These are phyloP conservation scores for Fukomys damarensis DNA, from an alignment of 2,113 vertebrate genomes.

Conservation along the genomic window DNA sequence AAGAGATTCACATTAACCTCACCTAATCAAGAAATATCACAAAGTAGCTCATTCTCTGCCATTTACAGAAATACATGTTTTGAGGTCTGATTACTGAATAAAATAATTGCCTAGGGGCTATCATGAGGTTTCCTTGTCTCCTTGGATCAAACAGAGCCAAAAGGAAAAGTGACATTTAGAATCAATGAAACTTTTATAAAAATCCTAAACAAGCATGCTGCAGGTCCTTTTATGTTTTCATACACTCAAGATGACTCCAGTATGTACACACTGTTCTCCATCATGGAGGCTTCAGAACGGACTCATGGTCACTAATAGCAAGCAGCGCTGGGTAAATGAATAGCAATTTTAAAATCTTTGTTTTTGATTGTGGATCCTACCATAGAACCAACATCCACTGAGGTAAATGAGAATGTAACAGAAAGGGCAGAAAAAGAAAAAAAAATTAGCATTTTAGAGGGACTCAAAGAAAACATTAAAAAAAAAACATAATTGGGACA, in stretches of 20 bases:
- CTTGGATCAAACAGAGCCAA: slow-evolving; percentile 51
- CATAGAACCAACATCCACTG: slow-evolving; percentile 44
- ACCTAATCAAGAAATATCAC: neutral
- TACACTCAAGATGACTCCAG: neutral
- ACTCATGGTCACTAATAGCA: slow-evolving; percentile 48
- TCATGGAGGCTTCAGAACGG: slow-evolving; percentile 34
- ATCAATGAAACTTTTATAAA: neutral
- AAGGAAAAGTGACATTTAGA: neutral
- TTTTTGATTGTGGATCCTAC: slow-evolving; percentile 50
- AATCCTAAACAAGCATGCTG: neutral
- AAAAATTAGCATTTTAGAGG: slow-evolving; percentile 62
- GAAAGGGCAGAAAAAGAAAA: neutral
- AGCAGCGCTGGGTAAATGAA: slow-evolving; percentile 64
- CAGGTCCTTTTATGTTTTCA: neutral
- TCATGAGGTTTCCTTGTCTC: slow-evolving; percentile 22
- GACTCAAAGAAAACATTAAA: slow-evolving; percentile 46
- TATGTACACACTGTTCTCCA: slow-evolving; percentile 50
- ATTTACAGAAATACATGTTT: slow-evolving; percentile 40
- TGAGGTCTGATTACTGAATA: neutral
- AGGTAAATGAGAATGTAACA: slow-evolving; percentile 60
- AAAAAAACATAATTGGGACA: slow-evolving; percentile 72
- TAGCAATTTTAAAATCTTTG: slow-evolving; percentile 67
- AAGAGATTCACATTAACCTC: neutral
- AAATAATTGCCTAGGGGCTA: neutral
- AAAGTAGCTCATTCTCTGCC: slow-evolving; percentile 41